Conservation (phyloP, 2,888 invertebrate species). For the Byasa hedistus region DNA sequence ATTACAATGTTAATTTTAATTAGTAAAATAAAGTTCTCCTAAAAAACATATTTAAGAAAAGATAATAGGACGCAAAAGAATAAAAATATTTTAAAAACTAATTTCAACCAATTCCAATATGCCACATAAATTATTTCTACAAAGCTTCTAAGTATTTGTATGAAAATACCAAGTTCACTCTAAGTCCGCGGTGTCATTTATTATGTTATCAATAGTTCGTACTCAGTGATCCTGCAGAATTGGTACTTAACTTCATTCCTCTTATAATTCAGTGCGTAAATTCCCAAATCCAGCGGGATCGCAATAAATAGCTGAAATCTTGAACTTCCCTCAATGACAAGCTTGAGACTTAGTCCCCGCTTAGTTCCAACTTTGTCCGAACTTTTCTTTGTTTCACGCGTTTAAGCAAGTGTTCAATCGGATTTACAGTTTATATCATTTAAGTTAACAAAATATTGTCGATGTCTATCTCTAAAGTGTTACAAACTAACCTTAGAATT, state of each 20-base stretch:
- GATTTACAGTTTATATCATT: constrained; percentile 23
- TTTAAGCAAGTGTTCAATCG: constrained; percentile 25
- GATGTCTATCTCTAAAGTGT: too few relatives aligned
- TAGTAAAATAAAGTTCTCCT: too few relatives aligned
- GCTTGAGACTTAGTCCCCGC: constrained; percentile 57
- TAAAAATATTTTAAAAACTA: too few relatives aligned
- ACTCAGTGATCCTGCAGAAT: not conserved
- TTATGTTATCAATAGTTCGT: not conserved
- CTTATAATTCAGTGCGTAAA: constrained; percentile 72
- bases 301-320: constrained; percentile 77
- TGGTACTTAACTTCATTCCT: constrained; percentile 40
- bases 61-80: too few relatives aligned
- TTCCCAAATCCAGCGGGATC: constrained; percentile 66
- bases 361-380: constrained; percentile 39
- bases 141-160: too few relatives aligned
- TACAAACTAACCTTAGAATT: too few relatives aligned
- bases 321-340: constrained; percentile 68
- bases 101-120: too few relatives aligned
- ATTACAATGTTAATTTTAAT: too few relatives aligned
- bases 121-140: too few relatives aligned
- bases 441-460: constrained; percentile 2
- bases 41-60: too few relatives aligned
- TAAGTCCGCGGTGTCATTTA: not conserved
- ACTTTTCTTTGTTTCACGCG: constrained; percentile 35
- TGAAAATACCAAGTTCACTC: not conserved